Evolutionary conservation across 2,113 vertebrate species (phyloP).

Genomic region (Seriola quinqueradiata): DNA sequence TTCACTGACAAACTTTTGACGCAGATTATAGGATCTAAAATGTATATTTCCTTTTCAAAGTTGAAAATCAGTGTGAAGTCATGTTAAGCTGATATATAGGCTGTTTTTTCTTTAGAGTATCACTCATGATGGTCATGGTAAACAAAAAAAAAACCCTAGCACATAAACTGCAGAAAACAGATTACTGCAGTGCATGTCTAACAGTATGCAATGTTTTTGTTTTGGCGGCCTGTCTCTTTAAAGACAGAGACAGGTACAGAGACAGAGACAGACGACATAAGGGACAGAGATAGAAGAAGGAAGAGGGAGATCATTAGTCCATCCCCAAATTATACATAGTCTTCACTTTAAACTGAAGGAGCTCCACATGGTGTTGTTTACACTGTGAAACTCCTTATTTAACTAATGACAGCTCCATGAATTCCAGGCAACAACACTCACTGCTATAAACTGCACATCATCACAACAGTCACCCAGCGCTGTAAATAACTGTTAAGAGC

Average conservation of each 20-base stretch:
- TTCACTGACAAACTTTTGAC: too few relatives aligned
- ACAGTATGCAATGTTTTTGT: background rate
- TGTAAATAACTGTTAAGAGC: conserved; percentile 71
- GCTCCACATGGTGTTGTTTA: conserved; percentile 60
- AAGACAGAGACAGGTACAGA: background rate
- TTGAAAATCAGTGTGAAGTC: background rate
- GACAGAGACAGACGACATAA: conserved; percentile 2
- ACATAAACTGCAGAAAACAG: conserved; percentile 12
- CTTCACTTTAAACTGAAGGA: conserved; percentile 38
- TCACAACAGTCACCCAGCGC: conserved; percentile 39
- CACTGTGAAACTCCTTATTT: conserved; percentile 65
- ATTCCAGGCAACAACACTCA: conserved; percentile 39
- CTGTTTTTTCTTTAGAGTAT: background rate
- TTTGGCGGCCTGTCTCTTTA: conserved; percentile 2
- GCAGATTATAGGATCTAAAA: too few relatives aligned
- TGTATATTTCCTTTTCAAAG: too few relatives aligned
- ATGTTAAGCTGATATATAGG: background rate
- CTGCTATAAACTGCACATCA: conserved; percentile 62
- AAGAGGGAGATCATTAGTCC: conserved; percentile 54
- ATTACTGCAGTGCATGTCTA: background rate
- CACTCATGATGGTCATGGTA: background rate
- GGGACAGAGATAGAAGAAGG: conserved; percentile 13
- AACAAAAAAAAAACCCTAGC: background rate
- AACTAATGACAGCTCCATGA: conserved; percentile 68
- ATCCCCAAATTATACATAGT: conserved; percentile 62